These are phyloP conservation scores for Dinocampus coccinellae DNA, from an alignment of 2,888 invertebrate species.

Conservation along the genomic window DNA sequence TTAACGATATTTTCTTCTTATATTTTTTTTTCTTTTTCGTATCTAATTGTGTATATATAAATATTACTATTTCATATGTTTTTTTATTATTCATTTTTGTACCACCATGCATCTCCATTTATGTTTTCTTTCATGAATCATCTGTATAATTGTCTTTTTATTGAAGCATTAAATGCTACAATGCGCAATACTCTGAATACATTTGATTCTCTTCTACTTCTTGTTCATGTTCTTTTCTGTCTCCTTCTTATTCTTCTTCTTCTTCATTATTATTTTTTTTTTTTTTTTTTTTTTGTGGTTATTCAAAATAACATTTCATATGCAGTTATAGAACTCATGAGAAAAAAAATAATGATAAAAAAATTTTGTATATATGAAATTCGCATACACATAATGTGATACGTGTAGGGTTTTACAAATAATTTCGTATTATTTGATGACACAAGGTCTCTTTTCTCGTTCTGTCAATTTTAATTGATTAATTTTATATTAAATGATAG, in stretches of 20 bases:
- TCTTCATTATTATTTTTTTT: not conserved
- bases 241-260: not conserved
- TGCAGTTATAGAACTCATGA: not conserved
- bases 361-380: not conserved
- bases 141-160: slow-evolving; percentile 19
- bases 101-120: slow-evolving; percentile 18
- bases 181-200: slow-evolving; percentile 24
- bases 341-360: not conserved
- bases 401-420: not conserved
- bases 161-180: slow-evolving; percentile 39
- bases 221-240: not conserved
- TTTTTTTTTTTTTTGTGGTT: not conserved
- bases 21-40: slow-evolving; percentile 17
- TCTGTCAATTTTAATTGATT: not conserved
- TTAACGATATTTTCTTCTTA: slow-evolving; percentile 47
- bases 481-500: not conserved
- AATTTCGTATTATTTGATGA: not conserved
- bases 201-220: not conserved
- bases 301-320: not conserved
- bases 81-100: no score
- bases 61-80: slow-evolving; percentile 22
- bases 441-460: not conserved
- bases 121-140: slow-evolving; percentile 1
- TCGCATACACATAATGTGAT: no score
- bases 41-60: slow-evolving; percentile 14